A percentile compares a stretch with the other conserved stretches of the same genome.
Evolutionary conservation across 53 echinoderm and acorn worm genomes (phyloP).

Genomic region (Patiria pectinifera): DNA sequence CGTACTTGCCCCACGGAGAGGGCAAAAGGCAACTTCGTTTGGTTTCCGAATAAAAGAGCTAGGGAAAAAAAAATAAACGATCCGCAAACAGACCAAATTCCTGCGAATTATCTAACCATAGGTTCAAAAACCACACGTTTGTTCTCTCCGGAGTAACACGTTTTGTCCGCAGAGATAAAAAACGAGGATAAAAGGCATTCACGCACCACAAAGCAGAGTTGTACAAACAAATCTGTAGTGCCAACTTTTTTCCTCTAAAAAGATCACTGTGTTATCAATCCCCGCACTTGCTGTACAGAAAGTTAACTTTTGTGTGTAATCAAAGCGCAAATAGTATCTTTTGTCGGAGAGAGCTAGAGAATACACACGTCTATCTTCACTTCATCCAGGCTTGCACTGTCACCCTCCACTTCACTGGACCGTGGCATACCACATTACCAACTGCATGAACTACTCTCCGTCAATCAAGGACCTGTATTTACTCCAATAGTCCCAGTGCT

Average conservation of each 20-base stretch:
- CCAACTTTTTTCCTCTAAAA: neutral
- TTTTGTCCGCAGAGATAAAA: constrained; percentile 53
- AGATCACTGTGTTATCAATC: constrained; percentile 38
- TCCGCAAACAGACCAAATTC: constrained; percentile 22
- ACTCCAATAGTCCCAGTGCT: neutral
- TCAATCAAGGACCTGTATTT: neutral
- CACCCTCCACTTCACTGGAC: neutral
- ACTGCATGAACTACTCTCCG: neutral
- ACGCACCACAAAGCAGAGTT: constrained; percentile 26
- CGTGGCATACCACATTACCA: constrained; percentile 17
- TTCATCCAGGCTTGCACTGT: neutral
- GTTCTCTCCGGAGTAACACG: constrained; percentile 27
- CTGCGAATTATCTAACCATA: neutral
- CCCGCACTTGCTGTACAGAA: constrained; percentile 16
- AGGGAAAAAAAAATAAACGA: neutral
- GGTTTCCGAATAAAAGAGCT: neutral
- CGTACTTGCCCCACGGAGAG: constrained; percentile 12
- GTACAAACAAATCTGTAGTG: constrained; percentile 43
- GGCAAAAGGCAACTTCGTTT: constrained; percentile 5
- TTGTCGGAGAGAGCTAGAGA: neutral
- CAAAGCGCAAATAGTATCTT: neutral
- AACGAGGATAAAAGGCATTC: neutral
- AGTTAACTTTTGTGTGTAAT: constrained; percentile 12
- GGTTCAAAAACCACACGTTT: constrained; percentile 22
- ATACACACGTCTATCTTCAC: neutral